These are phyloP conservation scores for Capreolus pygargus DNA, from an alignment of 2,113 vertebrate species.

Conservation along the genomic window DNA sequence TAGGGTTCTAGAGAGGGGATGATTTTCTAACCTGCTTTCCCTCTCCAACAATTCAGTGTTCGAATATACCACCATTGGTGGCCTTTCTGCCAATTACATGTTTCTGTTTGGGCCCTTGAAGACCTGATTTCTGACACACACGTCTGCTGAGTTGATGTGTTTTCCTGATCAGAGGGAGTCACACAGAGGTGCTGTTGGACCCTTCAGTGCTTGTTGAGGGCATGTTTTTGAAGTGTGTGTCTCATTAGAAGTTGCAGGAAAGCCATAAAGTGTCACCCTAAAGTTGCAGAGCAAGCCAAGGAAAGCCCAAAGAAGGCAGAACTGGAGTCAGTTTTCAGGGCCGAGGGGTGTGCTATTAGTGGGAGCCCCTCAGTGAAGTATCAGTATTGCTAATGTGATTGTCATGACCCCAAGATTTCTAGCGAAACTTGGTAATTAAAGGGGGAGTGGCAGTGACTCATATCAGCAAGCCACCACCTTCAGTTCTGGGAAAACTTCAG, in stretches of 20 bases:
- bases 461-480: neutral
- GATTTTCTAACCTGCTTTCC: neutral
- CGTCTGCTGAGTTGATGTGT: neutral
- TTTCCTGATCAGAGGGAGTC: neutral
- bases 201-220: neutral
- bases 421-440: neutral
- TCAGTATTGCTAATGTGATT: neutral
- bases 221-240: neutral
- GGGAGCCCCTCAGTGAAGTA: neutral
- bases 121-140: neutral
- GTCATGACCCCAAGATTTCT: neutral
- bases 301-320: neutral
- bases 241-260: neutral
- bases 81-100: neutral
- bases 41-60: neutral
- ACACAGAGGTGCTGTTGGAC: neutral
- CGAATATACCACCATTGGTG: fast-evolving
- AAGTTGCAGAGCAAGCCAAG: neutral
- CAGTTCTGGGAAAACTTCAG: neutral
- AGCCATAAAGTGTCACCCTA: neutral
- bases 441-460: neutral
- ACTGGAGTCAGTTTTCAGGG: neutral
- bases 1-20: neutral
- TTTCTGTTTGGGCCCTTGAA: neutral
- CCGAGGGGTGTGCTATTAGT: neutral